Evolutionary conservation across 2,797 vertebrate genomes (phyloP).

Genomic region (Arctocebus calabarensis): DNA sequence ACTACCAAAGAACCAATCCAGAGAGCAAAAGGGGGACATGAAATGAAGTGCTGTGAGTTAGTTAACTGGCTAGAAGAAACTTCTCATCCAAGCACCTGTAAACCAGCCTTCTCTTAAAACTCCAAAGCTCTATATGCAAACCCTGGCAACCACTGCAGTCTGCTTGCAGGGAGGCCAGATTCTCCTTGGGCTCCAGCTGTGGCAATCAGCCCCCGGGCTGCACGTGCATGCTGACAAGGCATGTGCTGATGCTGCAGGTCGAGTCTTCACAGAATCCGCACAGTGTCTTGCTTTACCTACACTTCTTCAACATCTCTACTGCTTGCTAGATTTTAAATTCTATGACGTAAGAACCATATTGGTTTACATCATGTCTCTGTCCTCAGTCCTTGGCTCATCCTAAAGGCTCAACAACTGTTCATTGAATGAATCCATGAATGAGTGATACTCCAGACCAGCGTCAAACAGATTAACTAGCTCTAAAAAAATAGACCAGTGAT

Average conservation of each 20-base stretch:
- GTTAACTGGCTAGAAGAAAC: background rate
- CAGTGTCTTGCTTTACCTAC: background rate
- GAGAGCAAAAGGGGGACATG: background rate
- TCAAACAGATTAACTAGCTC: background rate
- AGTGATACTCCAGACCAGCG: background rate
- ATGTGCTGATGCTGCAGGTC: background rate
- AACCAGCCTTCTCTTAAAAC: background rate
- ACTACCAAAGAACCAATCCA: background rate
- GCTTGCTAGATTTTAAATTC: background rate
- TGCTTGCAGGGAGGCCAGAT: background rate
- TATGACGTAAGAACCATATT: background rate
- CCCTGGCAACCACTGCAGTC: background rate
- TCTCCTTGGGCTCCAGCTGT: background rate
- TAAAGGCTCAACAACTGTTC: conserved; percentile 5
- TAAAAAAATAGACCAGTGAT: conserved; percentile 10
- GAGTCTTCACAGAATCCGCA: background rate
- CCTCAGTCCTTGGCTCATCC: background rate
- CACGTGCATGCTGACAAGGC: background rate
- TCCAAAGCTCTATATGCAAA: background rate
- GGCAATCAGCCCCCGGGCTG: background rate
- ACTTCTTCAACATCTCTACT: background rate
- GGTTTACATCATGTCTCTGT: background rate
- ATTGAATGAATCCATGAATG: conserved; percentile 4
- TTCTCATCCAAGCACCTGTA: rapidly evolving
- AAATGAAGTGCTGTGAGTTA: background rate